Conservation (phyloP, 2,797 vertebrate species). For the Arrhamphus sclerolepis region DNA sequence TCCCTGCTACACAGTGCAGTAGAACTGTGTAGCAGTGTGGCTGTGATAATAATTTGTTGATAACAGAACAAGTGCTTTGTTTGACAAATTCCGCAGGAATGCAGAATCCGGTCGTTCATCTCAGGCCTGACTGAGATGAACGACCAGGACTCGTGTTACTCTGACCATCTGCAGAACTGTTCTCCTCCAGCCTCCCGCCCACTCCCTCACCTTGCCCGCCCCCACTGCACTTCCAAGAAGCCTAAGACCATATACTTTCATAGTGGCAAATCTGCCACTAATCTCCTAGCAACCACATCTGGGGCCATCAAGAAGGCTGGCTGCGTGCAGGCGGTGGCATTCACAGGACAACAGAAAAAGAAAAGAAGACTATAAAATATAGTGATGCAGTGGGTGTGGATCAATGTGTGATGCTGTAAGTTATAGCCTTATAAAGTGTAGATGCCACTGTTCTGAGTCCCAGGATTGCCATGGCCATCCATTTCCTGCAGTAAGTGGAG, state of each 20-base stretch:
- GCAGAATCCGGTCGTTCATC: no score
- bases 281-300: constrained; percentile 26
- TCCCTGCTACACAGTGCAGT: no score
- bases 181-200: constrained; percentile 40
- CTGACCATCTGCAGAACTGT: constrained; percentile 64
- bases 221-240: constrained; percentile 21
- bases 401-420: constrained; percentile 4
- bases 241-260: constrained; percentile 1
- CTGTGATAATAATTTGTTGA: no score
- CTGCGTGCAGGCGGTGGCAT: constrained; percentile 16
- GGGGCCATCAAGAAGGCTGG: constrained; percentile 9
- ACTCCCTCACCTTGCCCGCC: neutral
- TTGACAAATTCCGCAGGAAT: no score
- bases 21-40: no score
- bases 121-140: no score
- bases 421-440: constrained; percentile 7
- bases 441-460: constrained; percentile 1
- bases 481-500: neutral
- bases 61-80: neutral
- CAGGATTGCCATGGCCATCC: neutral
- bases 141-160: constrained; percentile 63
- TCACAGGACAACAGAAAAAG: constrained; percentile 4
- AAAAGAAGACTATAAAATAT: constrained; percentile 13
- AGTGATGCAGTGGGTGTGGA: constrained; percentile 2
- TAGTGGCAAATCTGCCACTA: constrained; percentile 18